Base-by-base conservation (phyloP, 2,797 vertebrate genomes). In the Novumbra hubbsi region DNA sequence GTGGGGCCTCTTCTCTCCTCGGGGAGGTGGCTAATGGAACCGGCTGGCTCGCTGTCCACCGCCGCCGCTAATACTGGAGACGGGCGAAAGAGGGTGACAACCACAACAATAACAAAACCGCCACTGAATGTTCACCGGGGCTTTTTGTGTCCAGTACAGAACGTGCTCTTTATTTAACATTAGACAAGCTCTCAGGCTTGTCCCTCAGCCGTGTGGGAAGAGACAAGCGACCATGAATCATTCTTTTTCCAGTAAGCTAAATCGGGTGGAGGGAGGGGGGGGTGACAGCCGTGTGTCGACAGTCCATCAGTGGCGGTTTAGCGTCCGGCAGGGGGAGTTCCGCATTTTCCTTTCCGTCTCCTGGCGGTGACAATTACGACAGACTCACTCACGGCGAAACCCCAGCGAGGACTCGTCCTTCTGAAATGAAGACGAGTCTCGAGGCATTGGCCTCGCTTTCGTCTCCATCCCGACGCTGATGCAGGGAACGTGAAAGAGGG, bases 1-100 rank as follows among this genome's bases (percentile, higher is more conserved):
- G 80, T 76, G 74, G 71, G 73, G 72, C 71, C 79, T 83, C 75
- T 68, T 67, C 65, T 45, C 73, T 72, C 77, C 79, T 74, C 80
- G 77, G 75, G 82, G 72, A 80, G 73, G 73, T 74, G 74, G 72
- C 38, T 86, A 85, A 87, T 78, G 76, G 85, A 76, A 72, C 16
- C 30, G 60, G 78, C 76, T 52, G 55, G 72, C 72, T 79, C 27
- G 15, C 63, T 49, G 71, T 71, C 70, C 73, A 75, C 19, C 11
- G 62, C 27, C 16, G 24, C 27, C 15, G 16, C 63, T 64, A 30
- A 11, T 16, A 64, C 28, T 16, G 63, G 28, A 34, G 63, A 32
- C 6, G 16, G 30, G 28, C 19, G n/a, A 45, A 45, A 60, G 9
- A 60, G 4, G 1, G 24, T 60, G 55, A 24, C 21, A 24, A 24